Evolutionary conservation across 2,888 invertebrate species (phyloP).

Genomic region (Anthoptus insignis): DNA sequence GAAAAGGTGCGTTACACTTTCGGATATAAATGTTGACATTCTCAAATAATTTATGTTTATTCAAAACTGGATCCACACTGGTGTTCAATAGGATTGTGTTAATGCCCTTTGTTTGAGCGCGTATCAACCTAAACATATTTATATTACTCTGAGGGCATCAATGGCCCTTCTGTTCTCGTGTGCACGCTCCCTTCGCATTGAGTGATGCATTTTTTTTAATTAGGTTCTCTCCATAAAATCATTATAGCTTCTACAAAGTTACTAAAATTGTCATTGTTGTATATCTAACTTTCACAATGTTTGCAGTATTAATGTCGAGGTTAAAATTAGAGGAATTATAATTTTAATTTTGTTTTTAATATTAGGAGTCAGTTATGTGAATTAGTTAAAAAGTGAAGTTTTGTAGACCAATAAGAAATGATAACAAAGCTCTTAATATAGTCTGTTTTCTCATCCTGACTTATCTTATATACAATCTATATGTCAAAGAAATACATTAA

Average conservation of each 20-base stretch:
- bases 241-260: constrained; percentile 11
- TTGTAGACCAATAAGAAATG: too few species aligned
- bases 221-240: neutral
- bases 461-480: too few species aligned
- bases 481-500: too few species aligned
- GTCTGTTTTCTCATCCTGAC: too few species aligned
- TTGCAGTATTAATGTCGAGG: neutral
- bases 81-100: constrained; percentile 40
- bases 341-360: too few species aligned
- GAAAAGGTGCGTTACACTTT: constrained; percentile 73
- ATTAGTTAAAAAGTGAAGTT: too few species aligned
- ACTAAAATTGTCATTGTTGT: neutral
- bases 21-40: constrained; percentile 48
- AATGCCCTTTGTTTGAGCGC: constrained; percentile 50
- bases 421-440: too few species aligned
- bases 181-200: constrained; percentile 10
- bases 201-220: constrained; percentile 24
- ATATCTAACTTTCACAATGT: neutral
- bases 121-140: constrained; percentile 60
- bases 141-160: constrained; percentile 61
- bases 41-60: neutral
- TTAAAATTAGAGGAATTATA: too few species aligned
- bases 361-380: too few species aligned
- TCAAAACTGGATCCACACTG: neutral
- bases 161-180: constrained; percentile 60